phyloP scores from a whole-genome alignment of 2,113 vertebrate species.

The Cryptotis parvus region DNA sequence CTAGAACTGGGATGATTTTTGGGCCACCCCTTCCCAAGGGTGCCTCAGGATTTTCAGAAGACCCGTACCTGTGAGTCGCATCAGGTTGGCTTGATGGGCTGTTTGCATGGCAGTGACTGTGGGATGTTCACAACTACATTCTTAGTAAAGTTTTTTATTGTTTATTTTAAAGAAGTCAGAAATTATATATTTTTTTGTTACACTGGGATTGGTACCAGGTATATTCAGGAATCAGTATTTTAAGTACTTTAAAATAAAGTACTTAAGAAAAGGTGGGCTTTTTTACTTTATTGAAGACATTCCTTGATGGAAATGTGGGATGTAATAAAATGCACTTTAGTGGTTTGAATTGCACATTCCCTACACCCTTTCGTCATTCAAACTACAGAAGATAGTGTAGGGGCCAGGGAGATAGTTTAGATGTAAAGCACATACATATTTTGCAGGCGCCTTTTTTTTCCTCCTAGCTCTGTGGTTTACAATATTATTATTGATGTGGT shows the following conservation, averaged over 20 bases:
- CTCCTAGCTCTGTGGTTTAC: background rate
- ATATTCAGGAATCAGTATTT: background rate
- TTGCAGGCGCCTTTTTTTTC: background rate
- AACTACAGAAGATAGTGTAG: background rate
- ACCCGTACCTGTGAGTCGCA: too few relatives aligned
- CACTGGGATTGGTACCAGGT: background rate
- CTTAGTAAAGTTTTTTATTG: background rate
- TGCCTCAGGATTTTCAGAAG: too few relatives aligned
- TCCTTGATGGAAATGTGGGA: background rate
- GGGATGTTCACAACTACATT: background rate
- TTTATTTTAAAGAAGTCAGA: background rate
- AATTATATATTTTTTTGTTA: background rate
- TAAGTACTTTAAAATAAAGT: too few relatives aligned
- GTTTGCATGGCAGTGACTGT: too few relatives aligned
- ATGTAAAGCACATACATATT: background rate
- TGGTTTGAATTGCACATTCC: conserved; percentile 39
- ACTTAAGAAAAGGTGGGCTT: background rate
- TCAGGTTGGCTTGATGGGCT: too few relatives aligned
- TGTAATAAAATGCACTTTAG: background rate
- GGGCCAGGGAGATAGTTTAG: conserved; percentile 16
- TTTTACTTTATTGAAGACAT: background rate
- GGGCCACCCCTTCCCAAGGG: too few relatives aligned
- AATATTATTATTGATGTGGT: too few relatives aligned
- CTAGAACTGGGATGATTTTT: too few relatives aligned
- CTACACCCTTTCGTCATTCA: background rate